Evolutionary conservation across 2,888 invertebrate species (phyloP).

Genomic region (Drosophila rellima): DNA sequence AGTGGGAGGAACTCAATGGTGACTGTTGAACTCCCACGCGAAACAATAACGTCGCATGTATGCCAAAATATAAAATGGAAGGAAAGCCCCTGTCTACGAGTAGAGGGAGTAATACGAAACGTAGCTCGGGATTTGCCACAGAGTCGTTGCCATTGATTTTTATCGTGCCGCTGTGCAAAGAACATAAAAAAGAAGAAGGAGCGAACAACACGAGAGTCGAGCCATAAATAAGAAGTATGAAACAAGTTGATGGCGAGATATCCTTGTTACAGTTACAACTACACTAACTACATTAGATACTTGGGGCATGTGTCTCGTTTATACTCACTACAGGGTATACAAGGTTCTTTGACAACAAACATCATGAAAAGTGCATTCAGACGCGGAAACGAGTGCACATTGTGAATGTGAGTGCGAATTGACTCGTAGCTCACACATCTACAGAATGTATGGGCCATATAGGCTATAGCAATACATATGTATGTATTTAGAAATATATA

Average conservation of each 20-base stretch:
- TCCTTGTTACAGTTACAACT: conserved; percentile 1
- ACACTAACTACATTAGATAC: background rate
- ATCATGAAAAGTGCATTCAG: conserved; percentile 67
- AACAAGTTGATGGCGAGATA: conserved; percentile 17
- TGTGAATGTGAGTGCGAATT: conserved; percentile 24
- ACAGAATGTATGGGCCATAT: conserved; percentile 26
- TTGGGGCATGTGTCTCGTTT: background rate
- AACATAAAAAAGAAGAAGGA: conserved; percentile 25
- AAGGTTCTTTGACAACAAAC: conserved; percentile 14
- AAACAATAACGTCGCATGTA: conserved; percentile 46
- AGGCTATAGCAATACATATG: conserved; percentile 17
- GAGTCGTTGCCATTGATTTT: conserved; percentile 74
- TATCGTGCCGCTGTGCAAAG: conserved; percentile 38
- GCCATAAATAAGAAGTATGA: conserved; percentile 34
- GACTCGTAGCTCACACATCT: conserved; percentile 20
- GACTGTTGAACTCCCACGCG: conserved; percentile 53
- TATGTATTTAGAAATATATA: background rate
- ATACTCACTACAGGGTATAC: conserved; percentile 6
- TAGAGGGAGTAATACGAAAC: conserved; percentile 30
- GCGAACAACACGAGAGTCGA: conserved; percentile 43
- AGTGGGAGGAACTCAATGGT: background rate
- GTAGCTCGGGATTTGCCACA: conserved; percentile 18
- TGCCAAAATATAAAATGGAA: conserved; percentile 38
- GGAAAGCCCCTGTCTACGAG: conserved; percentile 1
- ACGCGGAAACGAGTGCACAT: conserved; percentile 54